Evolutionary conservation across 2,113 vertebrate species (phyloP).

Genomic region (Amblyopsis rosae): DNA sequence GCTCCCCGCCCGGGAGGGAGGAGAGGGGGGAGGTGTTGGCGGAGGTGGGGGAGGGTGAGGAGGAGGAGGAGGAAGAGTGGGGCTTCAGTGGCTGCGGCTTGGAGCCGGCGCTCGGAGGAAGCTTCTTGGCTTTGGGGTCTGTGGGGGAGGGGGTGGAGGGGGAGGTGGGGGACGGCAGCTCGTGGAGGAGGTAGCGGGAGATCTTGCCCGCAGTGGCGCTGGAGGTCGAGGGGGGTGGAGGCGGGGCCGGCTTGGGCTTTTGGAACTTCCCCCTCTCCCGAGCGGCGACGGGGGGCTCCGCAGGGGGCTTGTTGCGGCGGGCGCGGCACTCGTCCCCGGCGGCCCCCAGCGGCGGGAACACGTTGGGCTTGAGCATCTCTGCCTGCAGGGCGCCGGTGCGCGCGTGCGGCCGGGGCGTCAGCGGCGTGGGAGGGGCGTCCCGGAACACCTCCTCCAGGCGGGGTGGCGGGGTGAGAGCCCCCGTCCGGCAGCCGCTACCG

Average conservation of each 20-base stretch:
- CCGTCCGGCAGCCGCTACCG: constrained; percentile 68
- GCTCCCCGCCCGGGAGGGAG: constrained; percentile 67
- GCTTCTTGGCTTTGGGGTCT: constrained; percentile 80
- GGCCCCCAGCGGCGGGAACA: constrained; percentile 72
- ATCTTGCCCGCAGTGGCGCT: constrained; percentile 79
- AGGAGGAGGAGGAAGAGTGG: constrained; percentile 58
- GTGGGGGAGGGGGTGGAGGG: constrained; percentile 57
- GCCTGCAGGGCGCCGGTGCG: constrained; percentile 79
- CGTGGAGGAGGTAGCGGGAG: constrained; percentile 81
- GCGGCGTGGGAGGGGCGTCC: constrained; percentile 85
- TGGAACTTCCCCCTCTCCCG: constrained; percentile 86
- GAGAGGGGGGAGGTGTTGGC: constrained; percentile 64
- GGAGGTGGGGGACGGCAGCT: constrained; percentile 59
- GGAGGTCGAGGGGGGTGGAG: constrained; percentile 81
- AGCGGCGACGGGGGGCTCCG: constrained; percentile 66
- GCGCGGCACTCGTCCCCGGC: constrained; percentile 82
- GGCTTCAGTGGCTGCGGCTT: constrained; percentile 81
- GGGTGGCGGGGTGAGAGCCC: constrained; percentile 86
- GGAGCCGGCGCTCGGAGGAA: constrained; percentile 73
- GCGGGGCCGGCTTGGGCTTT: constrained; percentile 90
- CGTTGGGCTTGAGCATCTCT: constrained; percentile 72
- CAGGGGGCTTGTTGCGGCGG: constrained; percentile 82
- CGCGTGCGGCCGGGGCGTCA: constrained; percentile 84
- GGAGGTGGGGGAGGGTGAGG: constrained; percentile 2
- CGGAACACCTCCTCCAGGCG: constrained; percentile 84